Evolutionary conservation across 1,140 invertebrate species (phyloP).

Genomic region (Aplysia californica): DNA sequence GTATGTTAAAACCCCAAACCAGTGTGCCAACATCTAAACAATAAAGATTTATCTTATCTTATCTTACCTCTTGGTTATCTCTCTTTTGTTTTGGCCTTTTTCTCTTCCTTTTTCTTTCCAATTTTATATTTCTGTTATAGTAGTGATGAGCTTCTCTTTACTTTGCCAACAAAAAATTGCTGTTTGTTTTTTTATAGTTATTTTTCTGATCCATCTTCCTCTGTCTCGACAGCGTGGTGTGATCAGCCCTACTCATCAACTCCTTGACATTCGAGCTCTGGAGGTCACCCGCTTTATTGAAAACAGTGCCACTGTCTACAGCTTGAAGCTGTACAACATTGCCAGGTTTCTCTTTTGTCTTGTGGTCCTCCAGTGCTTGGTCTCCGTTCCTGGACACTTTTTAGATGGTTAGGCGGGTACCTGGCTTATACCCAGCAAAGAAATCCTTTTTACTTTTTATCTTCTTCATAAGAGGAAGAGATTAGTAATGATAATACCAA

Average conservation of each 20-base stretch:
- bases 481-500: background rate
- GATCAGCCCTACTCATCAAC: constrained; percentile 62
- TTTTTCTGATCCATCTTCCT: background rate
- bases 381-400: background rate
- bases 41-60: no score
- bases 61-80: no score
- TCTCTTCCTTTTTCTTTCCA: no score
- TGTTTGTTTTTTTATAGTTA: constrained; percentile 9
- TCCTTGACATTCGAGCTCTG: constrained; percentile 62
- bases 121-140: no score
- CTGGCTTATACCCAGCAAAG: no score
- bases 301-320: constrained; percentile 60
- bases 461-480: no score
- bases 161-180: no score
- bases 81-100: no score
- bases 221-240: constrained; percentile 70
- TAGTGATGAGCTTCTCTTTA: no score
- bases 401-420: background rate
- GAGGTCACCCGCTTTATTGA: constrained; percentile 64
- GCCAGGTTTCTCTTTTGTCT: constrained; percentile 49
- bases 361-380: background rate
- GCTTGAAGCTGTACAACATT: constrained; percentile 61
- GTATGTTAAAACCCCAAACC: no score
- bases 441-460: no score
- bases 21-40: no score